These are phyloP conservation scores for Araneus ventricosus DNA, from an alignment of 1,140 invertebrate genomes.

Conservation along the genomic window DNA sequence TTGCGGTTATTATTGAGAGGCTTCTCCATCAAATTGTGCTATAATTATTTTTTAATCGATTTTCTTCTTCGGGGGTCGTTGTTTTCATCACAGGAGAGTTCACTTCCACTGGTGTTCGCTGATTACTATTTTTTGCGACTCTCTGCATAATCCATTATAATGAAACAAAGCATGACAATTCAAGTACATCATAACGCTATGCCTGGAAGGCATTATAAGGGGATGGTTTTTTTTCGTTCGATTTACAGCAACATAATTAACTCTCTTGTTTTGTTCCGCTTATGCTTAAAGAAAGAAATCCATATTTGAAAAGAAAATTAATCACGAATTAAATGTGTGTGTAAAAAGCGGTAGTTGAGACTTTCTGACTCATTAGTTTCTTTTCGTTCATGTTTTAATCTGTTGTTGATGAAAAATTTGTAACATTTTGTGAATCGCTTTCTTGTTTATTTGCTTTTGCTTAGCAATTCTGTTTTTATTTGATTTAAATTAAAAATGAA, in stretches of 20 bases:
- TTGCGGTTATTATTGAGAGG: neutral
- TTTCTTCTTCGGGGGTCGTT: neutral
- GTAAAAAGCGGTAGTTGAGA: neutral
- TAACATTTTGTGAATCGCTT: too few species aligned
- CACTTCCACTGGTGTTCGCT: neutral
- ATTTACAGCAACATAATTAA: neutral
- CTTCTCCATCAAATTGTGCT: neutral
- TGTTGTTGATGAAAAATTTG: neutral
- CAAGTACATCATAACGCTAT: neutral
- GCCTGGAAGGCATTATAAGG: neutral
- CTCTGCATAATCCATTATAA: neutral
- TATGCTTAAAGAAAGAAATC: neutral
- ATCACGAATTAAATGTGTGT: neutral
- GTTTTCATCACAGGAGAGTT: neutral
- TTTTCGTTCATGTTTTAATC: neutral
- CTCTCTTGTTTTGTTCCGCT: neutral
- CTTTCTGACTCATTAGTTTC: neutral
- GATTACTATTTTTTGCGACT: neutral
- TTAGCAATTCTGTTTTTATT: too few species aligned
- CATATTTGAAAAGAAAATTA: conserved; percentile 3
- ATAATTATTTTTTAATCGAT: neutral
- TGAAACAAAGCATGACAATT: neutral
- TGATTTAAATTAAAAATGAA: too few species aligned
- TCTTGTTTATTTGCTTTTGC: too few species aligned
- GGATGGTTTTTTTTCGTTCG: neutral